Conservation (phyloP, 2,888 invertebrate genomes). For the Hoplodrina blanda region DNA sequence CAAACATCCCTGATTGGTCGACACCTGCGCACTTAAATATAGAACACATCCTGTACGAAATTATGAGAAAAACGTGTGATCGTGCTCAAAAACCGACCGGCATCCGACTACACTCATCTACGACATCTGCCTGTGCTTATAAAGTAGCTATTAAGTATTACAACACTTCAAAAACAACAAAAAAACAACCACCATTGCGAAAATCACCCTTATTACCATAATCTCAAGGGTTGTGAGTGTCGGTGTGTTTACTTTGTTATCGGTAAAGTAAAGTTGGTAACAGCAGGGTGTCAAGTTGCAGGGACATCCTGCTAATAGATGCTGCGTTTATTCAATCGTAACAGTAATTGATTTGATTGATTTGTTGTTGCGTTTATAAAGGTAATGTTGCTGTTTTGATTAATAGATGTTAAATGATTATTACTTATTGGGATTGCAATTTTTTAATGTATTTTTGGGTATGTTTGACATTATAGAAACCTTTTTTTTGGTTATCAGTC, state of each 20-base stretch:
- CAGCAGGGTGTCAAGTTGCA: slow-evolving; percentile 62
- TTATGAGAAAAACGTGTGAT: slow-evolving; percentile 77
- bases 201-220: slow-evolving; percentile 22
- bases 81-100: slow-evolving; percentile 70
- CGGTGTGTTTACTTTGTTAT: slow-evolving; percentile 1
- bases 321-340: slow-evolving; percentile 55
- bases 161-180: slow-evolving; percentile 21
- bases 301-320: slow-evolving; percentile 64
- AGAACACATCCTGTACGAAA: slow-evolving; percentile 74
- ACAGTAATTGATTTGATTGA: slow-evolving; percentile 50
- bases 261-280: slow-evolving; percentile 35
- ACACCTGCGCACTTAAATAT: slow-evolving; percentile 75
- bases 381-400: background rate
- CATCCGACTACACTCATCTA: slow-evolving; percentile 41
- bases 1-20: slow-evolving; percentile 54
- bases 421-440: background rate
- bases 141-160: slow-evolving; percentile 60
- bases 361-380: slow-evolving; percentile 25
- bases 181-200: background rate
- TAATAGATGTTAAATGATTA: background rate
- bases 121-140: slow-evolving; percentile 50
- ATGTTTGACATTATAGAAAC: too few species aligned
- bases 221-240: slow-evolving; percentile 9
- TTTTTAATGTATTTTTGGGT: background rate
- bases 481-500: too few species aligned